Base-by-base conservation (phyloP, 35 echinoderm and acorn worm species). In the Amphiura filiformis region DNA sequence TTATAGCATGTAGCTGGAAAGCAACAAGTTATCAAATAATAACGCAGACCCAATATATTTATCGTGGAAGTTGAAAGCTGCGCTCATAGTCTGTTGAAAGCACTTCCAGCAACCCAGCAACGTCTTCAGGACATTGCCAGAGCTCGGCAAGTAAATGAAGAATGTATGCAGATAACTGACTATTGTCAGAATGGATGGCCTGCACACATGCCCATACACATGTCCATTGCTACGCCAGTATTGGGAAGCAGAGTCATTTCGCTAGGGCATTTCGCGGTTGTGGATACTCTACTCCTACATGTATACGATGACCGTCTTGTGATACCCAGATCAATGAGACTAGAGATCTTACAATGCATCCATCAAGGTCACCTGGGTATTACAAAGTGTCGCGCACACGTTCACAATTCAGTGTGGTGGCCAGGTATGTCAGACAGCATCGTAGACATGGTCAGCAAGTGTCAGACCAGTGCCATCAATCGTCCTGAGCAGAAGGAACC, bases 151-250 rank as follows among this genome's bases (percentile, higher is more conserved):
- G n/a, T n/a, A n/a, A n/a, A n/a, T n/a, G n/a, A n/a, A n/a, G n/a
- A n/a, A n/a, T n/a, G n/a, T n/a, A n/a, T n/a, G n/a, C n/a, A n/a
- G n/a, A 26, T 39, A 49, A 32, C 65, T n/a, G n/a, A 37, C 28
- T 86, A 90, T 56, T 90, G 87, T 44, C 9, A 23, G 38, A 34
- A 90, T 31, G 92, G 92, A 13, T 93, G 80, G 91, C 91, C 91
- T 82, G 78, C 49, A 47, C 81, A 79, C 33, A 39, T 49, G 31
- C 64, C 37, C 44, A 44, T 84, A 38, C 65, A 30, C 65, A n/a
- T n/a, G n/a, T n/a, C 83, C 90, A 32, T 23, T 85, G 32, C 70
- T 90, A 13, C 77, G 70, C 64, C 81, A 65, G 36, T 90, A 90
- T 39, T 87, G 42, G 61, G 39, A 83, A 23, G 42, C 38, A 31